Evolutionary conservation across 2,797 vertebrate genomes (phyloP).

Genomic region (Neosalanx taihuensis): DNA sequence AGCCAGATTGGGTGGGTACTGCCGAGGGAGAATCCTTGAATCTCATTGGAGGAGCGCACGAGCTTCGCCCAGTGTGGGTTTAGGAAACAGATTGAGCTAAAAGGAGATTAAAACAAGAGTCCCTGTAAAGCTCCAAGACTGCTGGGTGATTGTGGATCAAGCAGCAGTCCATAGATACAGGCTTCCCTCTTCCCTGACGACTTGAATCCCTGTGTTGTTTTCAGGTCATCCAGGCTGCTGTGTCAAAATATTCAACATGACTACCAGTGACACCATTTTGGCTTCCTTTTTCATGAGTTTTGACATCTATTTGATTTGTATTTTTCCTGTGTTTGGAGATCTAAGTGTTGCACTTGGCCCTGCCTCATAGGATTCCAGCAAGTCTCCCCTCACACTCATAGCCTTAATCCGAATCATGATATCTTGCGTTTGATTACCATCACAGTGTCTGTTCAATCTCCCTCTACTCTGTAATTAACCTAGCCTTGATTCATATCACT

Average conservation of each 20-base stretch:
- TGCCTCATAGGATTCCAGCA: conserved; percentile 32
- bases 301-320: no score
- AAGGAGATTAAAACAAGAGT: conserved; percentile 57
- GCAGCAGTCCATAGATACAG: conserved; percentile 57
- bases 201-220: conserved; percentile 66
- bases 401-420: conserved; percentile 56
- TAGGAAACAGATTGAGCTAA: conserved; percentile 55
- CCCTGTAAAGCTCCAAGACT: conserved; percentile 56
- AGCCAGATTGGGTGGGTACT: neutral
- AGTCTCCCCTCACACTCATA: conserved; percentile 42
- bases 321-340: no score
- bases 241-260: conserved; percentile 37
- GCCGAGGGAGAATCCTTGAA: conserved; percentile 31
- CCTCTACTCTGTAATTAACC: conserved; percentile 69
- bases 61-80: conserved; percentile 53
- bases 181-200: conserved; percentile 64
- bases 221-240: conserved; percentile 40
- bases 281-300: neutral
- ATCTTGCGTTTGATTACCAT: conserved; percentile 62
- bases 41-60: conserved; percentile 42
- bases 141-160: conserved; percentile 67
- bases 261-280: neutral
- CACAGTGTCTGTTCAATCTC: conserved; percentile 61
- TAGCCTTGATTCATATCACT: conserved; percentile 64
- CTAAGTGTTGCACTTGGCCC: neutral